Evolutionary conservation across 2,888 invertebrate genomes (phyloP).

Genomic region (Euzophera pinguis): DNA sequence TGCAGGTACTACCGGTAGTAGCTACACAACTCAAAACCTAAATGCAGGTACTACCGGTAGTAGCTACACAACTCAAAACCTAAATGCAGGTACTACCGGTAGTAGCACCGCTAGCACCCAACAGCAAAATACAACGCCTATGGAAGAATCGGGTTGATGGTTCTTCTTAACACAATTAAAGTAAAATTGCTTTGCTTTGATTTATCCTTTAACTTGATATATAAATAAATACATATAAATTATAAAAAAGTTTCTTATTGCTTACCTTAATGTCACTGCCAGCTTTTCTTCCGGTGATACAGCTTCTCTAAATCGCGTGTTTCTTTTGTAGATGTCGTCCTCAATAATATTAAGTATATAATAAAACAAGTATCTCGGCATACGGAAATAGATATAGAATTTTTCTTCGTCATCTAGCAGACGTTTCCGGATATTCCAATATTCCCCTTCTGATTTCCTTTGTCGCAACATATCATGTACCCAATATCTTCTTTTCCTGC

Average conservation of each 20-base stretch:
- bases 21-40: background rate
- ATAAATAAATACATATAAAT: slow-evolving; percentile 13
- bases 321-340: slow-evolving; percentile 10
- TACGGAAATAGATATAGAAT: slow-evolving; percentile 13
- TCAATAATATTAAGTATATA: slow-evolving; percentile 11
- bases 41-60: background rate
- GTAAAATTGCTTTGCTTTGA: slow-evolving; percentile 15
- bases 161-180: background rate
- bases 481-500: slow-evolving; percentile 12
- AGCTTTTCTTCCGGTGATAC: slow-evolving; percentile 12
- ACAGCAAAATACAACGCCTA: slow-evolving; percentile 12
- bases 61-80: too few relatives aligned
- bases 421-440: slow-evolving; percentile 14
- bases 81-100: too few relatives aligned
- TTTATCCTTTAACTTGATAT: slow-evolving; percentile 12
- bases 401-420: slow-evolving; percentile 17
- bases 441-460: slow-evolving; percentile 14
- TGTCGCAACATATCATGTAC: slow-evolving; percentile 13
- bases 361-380: slow-evolving; percentile 12
- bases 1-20: background rate
- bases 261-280: slow-evolving; percentile 16
- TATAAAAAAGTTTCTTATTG: slow-evolving; percentile 13
- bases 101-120: slow-evolving; percentile 10
- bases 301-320: slow-evolving; percentile 13
- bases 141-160: slow-evolving; percentile 15